Percentiles rank a stretch among this genome's conserved stretches.
These are phyloP conservation scores for Lepeophtheirus salmonis DNA, from an alignment of 1,140 invertebrate species.

Conservation along the genomic window DNA sequence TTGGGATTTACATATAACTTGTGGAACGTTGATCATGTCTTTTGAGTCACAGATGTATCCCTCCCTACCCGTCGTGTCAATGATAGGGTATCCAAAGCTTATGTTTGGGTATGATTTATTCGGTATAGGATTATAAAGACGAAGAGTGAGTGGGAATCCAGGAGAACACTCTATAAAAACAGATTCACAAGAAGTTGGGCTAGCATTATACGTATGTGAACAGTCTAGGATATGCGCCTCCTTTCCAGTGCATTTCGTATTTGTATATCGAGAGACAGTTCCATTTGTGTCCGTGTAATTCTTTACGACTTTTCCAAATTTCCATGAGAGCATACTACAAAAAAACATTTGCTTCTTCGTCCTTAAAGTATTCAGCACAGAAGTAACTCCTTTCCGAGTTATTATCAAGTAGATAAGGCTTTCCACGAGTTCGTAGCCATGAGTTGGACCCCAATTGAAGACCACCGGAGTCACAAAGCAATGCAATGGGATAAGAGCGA, in stretches of 20 bases:
- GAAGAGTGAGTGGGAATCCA: slow-evolving; percentile 5
- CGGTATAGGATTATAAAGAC: slow-evolving; percentile 1
- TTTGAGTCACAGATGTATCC: slow-evolving; percentile 10
- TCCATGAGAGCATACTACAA: slow-evolving; percentile 13
- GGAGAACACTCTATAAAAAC: slow-evolving; percentile 5
- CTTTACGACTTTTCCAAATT: slow-evolving; percentile 8
- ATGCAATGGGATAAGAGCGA: not conserved
- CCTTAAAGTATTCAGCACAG: slow-evolving; percentile 4
- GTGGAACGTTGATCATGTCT: not conserved
- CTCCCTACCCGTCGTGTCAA: slow-evolving; percentile 2
- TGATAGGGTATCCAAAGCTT: slow-evolving; percentile 1
- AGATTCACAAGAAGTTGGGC: not conserved
- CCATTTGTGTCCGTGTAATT: not conserved
- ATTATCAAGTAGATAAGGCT: not conserved
- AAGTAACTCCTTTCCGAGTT: slow-evolving; percentile 1
- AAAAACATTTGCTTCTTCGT: slow-evolving; percentile 7
- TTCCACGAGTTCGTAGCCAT: not conserved
- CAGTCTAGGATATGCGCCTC: slow-evolving; percentile 10
- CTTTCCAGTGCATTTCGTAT: not conserved
- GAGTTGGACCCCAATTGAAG: slow-evolving; percentile 2
- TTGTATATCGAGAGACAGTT: not conserved
- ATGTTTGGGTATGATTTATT: not conserved
- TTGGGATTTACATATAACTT: slow-evolving; percentile 1
- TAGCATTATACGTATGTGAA: not conserved
- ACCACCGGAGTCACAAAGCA: slow-evolving; percentile 1